phyloP scores from a whole-genome alignment of 1,140 invertebrate genomes.

The Macrobrachium rosenbergii region DNA sequence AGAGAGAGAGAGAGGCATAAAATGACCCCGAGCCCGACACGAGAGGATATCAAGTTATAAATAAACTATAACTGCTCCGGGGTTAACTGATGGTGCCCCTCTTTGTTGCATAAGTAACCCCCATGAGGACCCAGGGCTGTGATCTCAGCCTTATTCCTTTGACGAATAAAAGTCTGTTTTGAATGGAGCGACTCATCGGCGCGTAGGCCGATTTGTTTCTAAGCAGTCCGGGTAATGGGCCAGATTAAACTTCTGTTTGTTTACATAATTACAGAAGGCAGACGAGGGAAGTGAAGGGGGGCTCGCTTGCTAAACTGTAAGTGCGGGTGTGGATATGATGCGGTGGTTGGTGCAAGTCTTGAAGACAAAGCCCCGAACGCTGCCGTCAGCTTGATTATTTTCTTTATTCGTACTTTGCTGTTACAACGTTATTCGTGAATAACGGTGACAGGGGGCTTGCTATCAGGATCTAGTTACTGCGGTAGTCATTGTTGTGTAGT shows the following conservation, averaged over 20 bases:
- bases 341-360: background rate
- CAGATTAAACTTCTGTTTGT: slow-evolving; percentile 64
- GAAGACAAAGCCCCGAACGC: no score
- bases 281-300: background rate
- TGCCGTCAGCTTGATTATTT: no score
- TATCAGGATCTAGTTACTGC: no score
- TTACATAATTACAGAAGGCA: slow-evolving; percentile 61
- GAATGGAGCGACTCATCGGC: slow-evolving; percentile 19
- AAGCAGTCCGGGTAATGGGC: slow-evolving; percentile 49
- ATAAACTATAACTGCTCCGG: slow-evolving; percentile 61
- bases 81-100: slow-evolving; percentile 52
- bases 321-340: slow-evolving; percentile 13
- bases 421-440: no score
- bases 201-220: background rate
- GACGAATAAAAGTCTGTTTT: background rate
- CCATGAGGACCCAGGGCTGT: background rate
- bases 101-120: slow-evolving; percentile 5
- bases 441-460: no score
- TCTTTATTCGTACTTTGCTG: no score
- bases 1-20: background rate
- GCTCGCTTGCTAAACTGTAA: slow-evolving; percentile 9
- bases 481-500: no score
- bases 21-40: background rate
- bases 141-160: slow-evolving; percentile 45
- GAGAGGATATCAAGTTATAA: slow-evolving; percentile 57